Conservation (phyloP, 1,140 invertebrate genomes). For the Chelonus insularis region DNA sequence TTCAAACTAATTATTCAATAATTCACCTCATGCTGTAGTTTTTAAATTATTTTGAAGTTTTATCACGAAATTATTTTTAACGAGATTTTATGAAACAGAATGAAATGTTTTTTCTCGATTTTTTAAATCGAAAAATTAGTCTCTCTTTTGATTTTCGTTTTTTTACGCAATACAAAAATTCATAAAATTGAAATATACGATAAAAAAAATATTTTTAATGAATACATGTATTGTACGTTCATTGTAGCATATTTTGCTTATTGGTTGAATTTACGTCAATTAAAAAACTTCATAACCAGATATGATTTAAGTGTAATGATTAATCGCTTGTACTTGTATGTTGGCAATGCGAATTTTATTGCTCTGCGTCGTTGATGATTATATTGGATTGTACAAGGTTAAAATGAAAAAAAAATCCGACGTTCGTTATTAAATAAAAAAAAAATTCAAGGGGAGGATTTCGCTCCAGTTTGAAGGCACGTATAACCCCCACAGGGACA, state of each 20-base stretch:
- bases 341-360: neutral
- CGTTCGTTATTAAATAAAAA: neutral
- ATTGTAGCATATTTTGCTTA: neutral
- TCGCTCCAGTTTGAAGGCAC: conserved; percentile 13
- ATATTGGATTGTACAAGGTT: neutral
- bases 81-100: too few relatives aligned
- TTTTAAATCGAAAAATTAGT: too few relatives aligned
- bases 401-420: neutral
- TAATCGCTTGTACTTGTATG: neutral
- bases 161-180: too few relatives aligned
- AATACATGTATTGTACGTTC: too few relatives aligned
- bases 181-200: too few relatives aligned
- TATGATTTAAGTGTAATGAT: conserved; percentile 7
- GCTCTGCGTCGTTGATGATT: neutral
- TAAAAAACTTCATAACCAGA: neutral
- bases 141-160: too few relatives aligned
- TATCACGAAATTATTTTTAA: too few relatives aligned
- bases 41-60: too few relatives aligned
- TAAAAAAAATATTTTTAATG: too few relatives aligned
- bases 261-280: conserved; percentile 9
- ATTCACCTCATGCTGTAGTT: too few relatives aligned
- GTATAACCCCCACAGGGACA: conserved; percentile 20
- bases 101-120: too few relatives aligned
- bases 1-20: too few relatives aligned
- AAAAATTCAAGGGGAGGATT: conserved; percentile 1